Conservation (phyloP, 2,888 invertebrate species). For the Steinernema hermaphroditum region DNA sequence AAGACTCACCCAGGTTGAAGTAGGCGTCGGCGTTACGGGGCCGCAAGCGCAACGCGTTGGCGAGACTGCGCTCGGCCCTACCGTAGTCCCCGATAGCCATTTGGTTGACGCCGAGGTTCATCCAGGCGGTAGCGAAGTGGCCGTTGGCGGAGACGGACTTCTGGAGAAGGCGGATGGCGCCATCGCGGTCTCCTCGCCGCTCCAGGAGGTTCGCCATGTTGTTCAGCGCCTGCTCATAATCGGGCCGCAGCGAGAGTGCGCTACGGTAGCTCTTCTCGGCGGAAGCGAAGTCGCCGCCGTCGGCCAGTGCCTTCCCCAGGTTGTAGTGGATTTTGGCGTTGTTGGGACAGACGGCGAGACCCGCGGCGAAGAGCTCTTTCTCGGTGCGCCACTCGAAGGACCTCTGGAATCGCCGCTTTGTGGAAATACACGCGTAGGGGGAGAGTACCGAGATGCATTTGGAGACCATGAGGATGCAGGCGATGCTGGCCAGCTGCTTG, state of each 20-base stretch:
- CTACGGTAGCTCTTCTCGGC: conserved; percentile 78
- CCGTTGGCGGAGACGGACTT: conserved; percentile 68
- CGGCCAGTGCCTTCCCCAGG: conserved; percentile 83
- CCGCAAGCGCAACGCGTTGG: conserved; percentile 78
- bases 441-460: background rate
- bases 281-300: conserved; percentile 74
- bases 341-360: conserved; percentile 82
- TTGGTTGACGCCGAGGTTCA: conserved; percentile 92
- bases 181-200: conserved; percentile 74
- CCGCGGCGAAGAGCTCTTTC: conserved; percentile 76
- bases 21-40: conserved; percentile 85
- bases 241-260: conserved; percentile 47
- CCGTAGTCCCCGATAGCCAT: conserved; percentile 71
- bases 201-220: conserved; percentile 85
- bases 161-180: conserved; percentile 34
- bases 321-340: conserved; percentile 91
- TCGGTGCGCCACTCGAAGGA: conserved; percentile 48
- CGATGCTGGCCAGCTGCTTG: background rate
- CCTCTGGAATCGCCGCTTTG: conserved; percentile 47
- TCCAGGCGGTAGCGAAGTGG: conserved; percentile 93
- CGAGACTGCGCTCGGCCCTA: conserved; percentile 80
- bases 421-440: background rate
- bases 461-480: conserved; percentile 3
- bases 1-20: conserved; percentile 78
- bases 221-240: conserved; percentile 89